These are phyloP conservation scores for Danio choprae DNA, from an alignment of 2,797 vertebrate genomes.

Conservation along the genomic window DNA sequence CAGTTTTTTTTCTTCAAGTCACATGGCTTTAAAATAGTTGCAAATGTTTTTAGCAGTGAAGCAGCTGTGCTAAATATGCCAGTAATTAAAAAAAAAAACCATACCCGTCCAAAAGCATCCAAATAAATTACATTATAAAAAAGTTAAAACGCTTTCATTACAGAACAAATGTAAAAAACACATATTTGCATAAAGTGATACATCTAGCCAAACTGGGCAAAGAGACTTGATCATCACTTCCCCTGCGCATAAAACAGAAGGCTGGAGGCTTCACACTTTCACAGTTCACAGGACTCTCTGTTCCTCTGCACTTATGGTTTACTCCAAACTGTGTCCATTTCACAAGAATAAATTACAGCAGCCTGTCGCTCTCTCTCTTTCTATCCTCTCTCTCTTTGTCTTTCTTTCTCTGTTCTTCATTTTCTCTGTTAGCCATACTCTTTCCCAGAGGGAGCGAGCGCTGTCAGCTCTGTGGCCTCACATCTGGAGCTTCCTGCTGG, in stretches of 20 bases:
- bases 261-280: conserved; percentile 34
- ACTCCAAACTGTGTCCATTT: conserved; percentile 56
- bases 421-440: conserved; percentile 73
- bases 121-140: background rate
- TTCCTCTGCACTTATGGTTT: conserved; percentile 50
- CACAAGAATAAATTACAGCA: conserved; percentile 59
- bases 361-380: conserved; percentile 23
- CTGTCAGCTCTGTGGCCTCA: conserved; percentile 79
- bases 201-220: background rate
- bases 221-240: conserved; percentile 13
- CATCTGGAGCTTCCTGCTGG: conserved; percentile 83
- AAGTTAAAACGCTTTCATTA: background rate
- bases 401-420: conserved; percentile 48
- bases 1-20: background rate
- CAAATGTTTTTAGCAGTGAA: background rate
- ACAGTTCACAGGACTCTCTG: conserved; percentile 52
- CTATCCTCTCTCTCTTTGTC: conserved; percentile 23
- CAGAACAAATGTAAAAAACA: background rate
- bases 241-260: conserved; percentile 11
- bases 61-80: background rate
- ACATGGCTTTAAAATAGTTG: background rate
- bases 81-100: background rate
- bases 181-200: background rate
- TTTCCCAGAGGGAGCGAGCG: conserved; percentile 75
- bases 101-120: background rate